Evolutionary conservation across 2,113 vertebrate genomes (phyloP).

Genomic region (Psephotus haematonotus): DNA sequence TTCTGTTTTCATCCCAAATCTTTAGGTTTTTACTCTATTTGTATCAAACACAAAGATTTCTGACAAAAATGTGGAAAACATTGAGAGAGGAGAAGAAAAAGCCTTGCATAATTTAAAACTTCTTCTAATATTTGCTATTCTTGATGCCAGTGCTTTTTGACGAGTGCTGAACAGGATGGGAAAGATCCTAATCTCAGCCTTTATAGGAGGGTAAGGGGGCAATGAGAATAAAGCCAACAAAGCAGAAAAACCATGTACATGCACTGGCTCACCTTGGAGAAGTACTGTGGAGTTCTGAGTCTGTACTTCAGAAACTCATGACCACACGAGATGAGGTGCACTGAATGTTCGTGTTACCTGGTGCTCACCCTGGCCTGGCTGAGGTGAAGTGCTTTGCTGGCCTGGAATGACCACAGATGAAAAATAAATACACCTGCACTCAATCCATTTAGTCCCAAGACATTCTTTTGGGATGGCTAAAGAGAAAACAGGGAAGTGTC

Average conservation of each 20-base stretch:
- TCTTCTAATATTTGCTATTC: background rate
- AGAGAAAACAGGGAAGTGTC: background rate
- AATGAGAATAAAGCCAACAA: background rate
- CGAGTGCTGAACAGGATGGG: background rate
- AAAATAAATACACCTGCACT: background rate
- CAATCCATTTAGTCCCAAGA: background rate
- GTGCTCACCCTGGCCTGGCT: background rate
- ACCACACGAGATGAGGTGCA: background rate
- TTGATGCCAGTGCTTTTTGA: background rate
- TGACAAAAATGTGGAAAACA: background rate
- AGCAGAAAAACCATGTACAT: background rate
- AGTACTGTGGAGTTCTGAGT: background rate
- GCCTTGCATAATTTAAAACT: background rate
- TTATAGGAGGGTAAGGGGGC: background rate
- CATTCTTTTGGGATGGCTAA: background rate
- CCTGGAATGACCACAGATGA: background rate
- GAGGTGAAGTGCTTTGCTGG: background rate
- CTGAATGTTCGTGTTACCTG: background rate
- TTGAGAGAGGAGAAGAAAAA: background rate
- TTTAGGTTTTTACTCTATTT: background rate
- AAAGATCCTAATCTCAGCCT: background rate
- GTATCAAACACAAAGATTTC: background rate
- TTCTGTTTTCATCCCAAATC: background rate
- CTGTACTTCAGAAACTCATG: background rate
- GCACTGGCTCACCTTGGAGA: background rate